Conservation (phyloP, 2,888 invertebrate species). For the Craniophora ligustri region DNA sequence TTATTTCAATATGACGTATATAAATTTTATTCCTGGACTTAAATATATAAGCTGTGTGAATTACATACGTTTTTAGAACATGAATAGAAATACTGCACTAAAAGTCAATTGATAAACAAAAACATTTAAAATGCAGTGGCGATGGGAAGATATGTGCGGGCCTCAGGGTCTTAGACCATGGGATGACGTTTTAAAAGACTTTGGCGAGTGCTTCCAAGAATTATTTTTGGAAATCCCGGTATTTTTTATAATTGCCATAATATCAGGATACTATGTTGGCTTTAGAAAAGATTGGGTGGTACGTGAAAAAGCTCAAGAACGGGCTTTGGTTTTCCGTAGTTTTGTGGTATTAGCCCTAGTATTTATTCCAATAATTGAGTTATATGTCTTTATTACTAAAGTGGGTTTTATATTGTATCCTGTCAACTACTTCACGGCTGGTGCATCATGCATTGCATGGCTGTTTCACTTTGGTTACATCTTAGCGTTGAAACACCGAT, state of each 20-base stretch:
- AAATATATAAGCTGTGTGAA: too few species aligned
- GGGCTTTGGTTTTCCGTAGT: constrained; percentile 90
- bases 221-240: constrained; percentile 93
- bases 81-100: background rate
- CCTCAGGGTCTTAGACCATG: constrained; percentile 92
- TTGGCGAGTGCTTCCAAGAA: constrained; percentile 95
- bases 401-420: constrained; percentile 85
- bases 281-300: constrained; percentile 89
- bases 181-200: constrained; percentile 91
- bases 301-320: constrained; percentile 90
- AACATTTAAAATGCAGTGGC: constrained; percentile 85
- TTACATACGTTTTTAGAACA: too few species aligned
- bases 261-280: constrained; percentile 95
- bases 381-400: constrained; percentile 90
- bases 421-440: constrained; percentile 91
- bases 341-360: constrained; percentile 90
- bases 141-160: constrained; percentile 93
- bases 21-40: background rate
- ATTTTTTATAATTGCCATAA: constrained; percentile 91
- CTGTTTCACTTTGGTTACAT: constrained; percentile 93
- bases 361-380: constrained; percentile 90
- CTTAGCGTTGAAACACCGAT: constrained; percentile 90
- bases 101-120: constrained; percentile 50
- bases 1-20: too few species aligned
- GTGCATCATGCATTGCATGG: constrained; percentile 93